A percentile compares a stretch with the other conserved stretches of the same genome.
These are phyloP conservation scores for Darevskia nairensis DNA, from an alignment of 2,797 vertebrate species.

Conservation along the genomic window DNA sequence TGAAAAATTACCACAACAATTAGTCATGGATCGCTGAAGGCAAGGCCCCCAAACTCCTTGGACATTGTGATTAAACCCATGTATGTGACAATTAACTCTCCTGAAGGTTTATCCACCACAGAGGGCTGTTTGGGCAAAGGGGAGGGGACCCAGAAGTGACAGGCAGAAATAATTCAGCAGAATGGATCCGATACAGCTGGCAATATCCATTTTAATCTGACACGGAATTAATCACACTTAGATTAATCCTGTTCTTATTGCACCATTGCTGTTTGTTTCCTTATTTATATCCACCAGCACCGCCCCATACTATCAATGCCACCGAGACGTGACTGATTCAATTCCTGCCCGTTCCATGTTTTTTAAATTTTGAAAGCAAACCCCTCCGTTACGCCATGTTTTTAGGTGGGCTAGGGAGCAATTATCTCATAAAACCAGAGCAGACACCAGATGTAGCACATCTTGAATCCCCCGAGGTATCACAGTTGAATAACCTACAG, in stretches of 20 bases:
- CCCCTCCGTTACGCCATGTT: conserved; percentile 72
- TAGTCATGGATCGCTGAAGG: conserved; percentile 86
- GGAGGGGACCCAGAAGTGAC: conserved; percentile 72
- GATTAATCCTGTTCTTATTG: conserved; percentile 83
- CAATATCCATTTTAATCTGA: conserved; percentile 86
- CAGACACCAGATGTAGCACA: conserved; percentile 80
- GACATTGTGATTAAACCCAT: conserved; percentile 97
- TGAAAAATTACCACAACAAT: conserved; percentile 88
- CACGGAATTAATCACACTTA: conserved; percentile 89
- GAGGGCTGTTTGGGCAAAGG: conserved; percentile 70
- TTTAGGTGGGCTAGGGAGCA: conserved; percentile 75
- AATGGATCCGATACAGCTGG: conserved; percentile 87
- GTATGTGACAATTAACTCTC: conserved; percentile 98
- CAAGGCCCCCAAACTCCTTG: conserved; percentile 78
- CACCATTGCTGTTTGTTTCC: conserved; percentile 74
- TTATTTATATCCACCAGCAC: conserved; percentile 75
- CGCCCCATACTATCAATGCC: conserved; percentile 55
- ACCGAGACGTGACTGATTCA: conserved; percentile 79
- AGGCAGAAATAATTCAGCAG: conserved; percentile 71
- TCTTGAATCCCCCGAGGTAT: conserved; percentile 78
- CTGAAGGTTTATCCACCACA: conserved; percentile 81
- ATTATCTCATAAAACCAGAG: conserved; percentile 83
- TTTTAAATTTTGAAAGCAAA: conserved; percentile 76
- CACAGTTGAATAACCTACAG: conserved; percentile 84
- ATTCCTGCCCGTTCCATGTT: conserved; percentile 77